Percentiles rank a stretch among this genome's conserved stretches.
phyloP scores from a whole-genome alignment of 1,140 invertebrate species.

The Gryon sp. region DNA sequence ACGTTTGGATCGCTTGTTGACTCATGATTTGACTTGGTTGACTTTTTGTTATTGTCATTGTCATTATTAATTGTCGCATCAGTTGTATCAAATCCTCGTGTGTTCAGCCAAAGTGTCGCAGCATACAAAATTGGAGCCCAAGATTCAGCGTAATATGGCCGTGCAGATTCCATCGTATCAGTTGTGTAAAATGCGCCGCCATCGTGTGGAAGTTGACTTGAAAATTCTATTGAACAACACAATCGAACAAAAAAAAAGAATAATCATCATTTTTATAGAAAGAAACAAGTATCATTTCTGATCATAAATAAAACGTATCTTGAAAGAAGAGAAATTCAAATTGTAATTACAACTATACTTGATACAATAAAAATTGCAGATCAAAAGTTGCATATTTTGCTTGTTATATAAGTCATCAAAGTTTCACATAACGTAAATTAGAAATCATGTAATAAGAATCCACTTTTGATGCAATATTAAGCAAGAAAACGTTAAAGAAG shows the following conservation, averaged over 20 bases:
- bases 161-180: conserved; percentile 95
- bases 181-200: conserved; percentile 98
- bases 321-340: too few relatives aligned
- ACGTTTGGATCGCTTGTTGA: conserved; percentile 66
- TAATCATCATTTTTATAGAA: too few relatives aligned
- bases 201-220: conserved; percentile 95
- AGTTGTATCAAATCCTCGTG: conserved; percentile 81
- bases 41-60: conserved; percentile 72
- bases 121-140: conserved; percentile 98
- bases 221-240: conserved; percentile 85
- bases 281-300: too few relatives aligned
- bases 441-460: too few relatives aligned
- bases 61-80: conserved; percentile 58
- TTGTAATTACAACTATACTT: too few relatives aligned
- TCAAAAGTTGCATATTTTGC: too few relatives aligned
- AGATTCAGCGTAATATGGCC: conserved; percentile 92
- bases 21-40: conserved; percentile 76
- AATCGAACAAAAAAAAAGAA: too few relatives aligned
- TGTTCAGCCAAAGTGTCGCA: conserved; percentile 91
- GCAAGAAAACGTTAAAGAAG: not conserved
- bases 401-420: too few relatives aligned
- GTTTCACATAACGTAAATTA: too few relatives aligned
- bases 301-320: too few relatives aligned
- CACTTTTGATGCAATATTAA: not conserved
- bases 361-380: too few relatives aligned